Evolutionary conservation across 1,140 invertebrate genomes (phyloP), one percentile per base, ranked within the genome.

Genomic region (Brachionus paranguensis): DNA sequence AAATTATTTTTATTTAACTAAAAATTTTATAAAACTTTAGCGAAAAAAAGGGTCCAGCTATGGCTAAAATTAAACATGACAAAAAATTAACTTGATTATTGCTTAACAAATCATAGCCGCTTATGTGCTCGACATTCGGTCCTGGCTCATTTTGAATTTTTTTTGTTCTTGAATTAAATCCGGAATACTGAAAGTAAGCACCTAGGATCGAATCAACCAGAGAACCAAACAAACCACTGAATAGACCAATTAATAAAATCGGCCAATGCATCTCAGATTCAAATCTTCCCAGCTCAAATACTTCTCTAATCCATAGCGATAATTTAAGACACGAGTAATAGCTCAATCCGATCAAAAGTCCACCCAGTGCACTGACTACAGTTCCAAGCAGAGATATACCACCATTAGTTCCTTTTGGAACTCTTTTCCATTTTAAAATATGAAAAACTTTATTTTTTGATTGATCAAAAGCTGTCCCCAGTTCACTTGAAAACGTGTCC

Each of bases 11-110:
- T n/a, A 72, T 41, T 72, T 72, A 72, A 17, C 14, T 27, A 50
- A 76, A 50, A 76, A 76, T 20, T 50, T 76, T 76, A 47, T 76
- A 76, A 20, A 76, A 76, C 14, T 76, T 76, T 0, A 76, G 27
- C 1, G 72, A 50, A 5, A 76, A 50, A 76, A 50, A 76, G 12
- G 72, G 72, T 24, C 43, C 53, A 20, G 43, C n/a, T 50, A 79
- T 7, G 33, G 76, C 43, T n/a, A 37, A 17, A 11, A 79, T 43
- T 14, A 79, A 64, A 64, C 50, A 79, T 29, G 76, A 60, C 3
- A 79, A 20, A 37, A 60, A 41, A 24, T 79, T 79, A 0, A 79
- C 76, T 79, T 79, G 76, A 41, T 79, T 79, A 60, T 79, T 79
- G 12, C 29, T 60, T 41, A 79, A 64, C 20, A 79, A 60, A 79